These are phyloP conservation scores for Antechinus stuartii DNA, from an alignment of 2,113 vertebrate species.

Conservation along the genomic window DNA sequence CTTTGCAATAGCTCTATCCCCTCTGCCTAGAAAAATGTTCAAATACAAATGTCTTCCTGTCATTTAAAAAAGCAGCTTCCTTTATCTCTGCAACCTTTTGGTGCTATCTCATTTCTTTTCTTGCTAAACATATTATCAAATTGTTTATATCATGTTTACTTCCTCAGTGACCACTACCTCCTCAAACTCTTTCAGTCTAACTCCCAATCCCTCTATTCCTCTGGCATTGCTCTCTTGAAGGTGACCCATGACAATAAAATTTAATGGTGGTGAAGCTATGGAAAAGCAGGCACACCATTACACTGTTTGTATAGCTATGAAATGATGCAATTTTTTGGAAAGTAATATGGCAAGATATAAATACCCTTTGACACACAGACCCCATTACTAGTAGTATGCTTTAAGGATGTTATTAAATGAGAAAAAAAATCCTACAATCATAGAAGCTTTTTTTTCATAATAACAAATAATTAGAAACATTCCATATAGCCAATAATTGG, in stretches of 20 bases:
- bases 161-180: neutral
- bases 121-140: neutral
- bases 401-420: slow-evolving; percentile 22
- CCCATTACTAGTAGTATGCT: neutral
- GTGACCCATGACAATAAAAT: slow-evolving; percentile 1
- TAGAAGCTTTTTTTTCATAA: slow-evolving; percentile 23
- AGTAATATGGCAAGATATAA: slow-evolving; percentile 24
- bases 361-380: slow-evolving; percentile 34
- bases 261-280: neutral
- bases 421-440: neutral
- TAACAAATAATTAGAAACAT: slow-evolving; percentile 25
- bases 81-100: neutral
- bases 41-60: neutral
- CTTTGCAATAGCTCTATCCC: neutral
- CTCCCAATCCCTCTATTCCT: slow-evolving; percentile 16
- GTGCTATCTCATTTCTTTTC: neutral
- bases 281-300: neutral
- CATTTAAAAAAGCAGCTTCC: neutral
- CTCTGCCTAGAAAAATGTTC: neutral
- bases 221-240: neutral
- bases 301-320: neutral
- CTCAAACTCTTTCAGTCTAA: neutral
- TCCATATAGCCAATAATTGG: neutral
- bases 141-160: neutral
- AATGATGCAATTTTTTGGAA: neutral